These are phyloP conservation scores for Centropristis striata DNA, from an alignment of 2,113 vertebrate genomes.

Conservation along the genomic window DNA sequence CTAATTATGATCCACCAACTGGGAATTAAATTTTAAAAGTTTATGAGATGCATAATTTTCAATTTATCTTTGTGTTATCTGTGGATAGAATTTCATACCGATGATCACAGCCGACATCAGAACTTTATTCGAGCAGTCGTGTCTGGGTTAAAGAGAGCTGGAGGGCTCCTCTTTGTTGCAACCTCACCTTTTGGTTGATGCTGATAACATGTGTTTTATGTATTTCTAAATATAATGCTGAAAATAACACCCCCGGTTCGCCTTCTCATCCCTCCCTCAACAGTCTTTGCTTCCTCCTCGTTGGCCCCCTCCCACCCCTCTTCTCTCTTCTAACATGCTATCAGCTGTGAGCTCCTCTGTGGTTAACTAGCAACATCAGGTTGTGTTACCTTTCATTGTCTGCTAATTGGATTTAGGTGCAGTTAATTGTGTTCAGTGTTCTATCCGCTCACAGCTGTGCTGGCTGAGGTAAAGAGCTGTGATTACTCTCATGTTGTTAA, in stretches of 20 bases:
- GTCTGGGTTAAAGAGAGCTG: background rate
- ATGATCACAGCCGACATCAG: background rate
- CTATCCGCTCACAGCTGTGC: slow-evolving; percentile 64
- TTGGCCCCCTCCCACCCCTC: background rate
- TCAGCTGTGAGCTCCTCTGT: slow-evolving; percentile 44
- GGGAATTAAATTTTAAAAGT: background rate
- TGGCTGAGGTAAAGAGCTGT: slow-evolving; percentile 56
- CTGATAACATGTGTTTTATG: slow-evolving; percentile 21
- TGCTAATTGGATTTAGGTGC: slow-evolving; percentile 74
- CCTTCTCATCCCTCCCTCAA: background rate
- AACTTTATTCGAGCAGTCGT: slow-evolving; percentile 13
- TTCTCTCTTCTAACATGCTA: background rate
- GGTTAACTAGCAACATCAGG: slow-evolving; percentile 66
- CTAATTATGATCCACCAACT: background rate
- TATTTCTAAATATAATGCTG: slow-evolving; percentile 24
- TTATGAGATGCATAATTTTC: background rate
- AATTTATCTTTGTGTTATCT: background rate
- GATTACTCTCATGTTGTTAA: slow-evolving; percentile 72
- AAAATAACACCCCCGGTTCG: background rate
- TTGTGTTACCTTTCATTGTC: slow-evolving; percentile 71
- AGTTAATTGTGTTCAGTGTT: slow-evolving; percentile 70
- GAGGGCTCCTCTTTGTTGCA: background rate
- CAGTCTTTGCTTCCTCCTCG: background rate
- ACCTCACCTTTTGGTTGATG: slow-evolving; percentile 23
- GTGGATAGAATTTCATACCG: background rate